A percentile compares a stretch with the other conserved stretches of the same genome.
phyloP scores from a whole-genome alignment of 2,888 invertebrate species.

The Lasioglossum leucozonium region DNA sequence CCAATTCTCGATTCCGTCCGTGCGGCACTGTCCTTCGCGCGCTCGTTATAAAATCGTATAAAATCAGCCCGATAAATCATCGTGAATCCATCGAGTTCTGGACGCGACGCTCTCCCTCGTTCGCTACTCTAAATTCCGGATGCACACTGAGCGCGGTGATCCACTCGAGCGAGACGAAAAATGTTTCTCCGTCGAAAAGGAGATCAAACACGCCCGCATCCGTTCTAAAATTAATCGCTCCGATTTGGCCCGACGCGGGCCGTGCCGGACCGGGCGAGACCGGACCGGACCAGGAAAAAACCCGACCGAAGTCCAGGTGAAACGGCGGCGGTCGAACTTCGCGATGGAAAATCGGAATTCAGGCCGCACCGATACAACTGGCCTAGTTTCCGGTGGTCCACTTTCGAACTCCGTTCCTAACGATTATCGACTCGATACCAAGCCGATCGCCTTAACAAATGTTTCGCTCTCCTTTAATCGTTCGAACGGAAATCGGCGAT shows the following conservation, averaged over 20 bases:
- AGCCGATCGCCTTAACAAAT: slow-evolving; percentile 8
- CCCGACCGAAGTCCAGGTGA: background rate
- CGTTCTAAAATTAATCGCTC: slow-evolving; percentile 38
- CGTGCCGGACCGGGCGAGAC: background rate
- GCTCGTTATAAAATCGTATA: background rate
- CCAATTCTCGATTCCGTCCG: too few relatives aligned
- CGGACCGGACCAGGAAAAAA: background rate
- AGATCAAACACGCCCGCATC: slow-evolving; percentile 19
- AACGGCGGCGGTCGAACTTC: background rate
- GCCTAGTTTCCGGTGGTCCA: slow-evolving; percentile 10
- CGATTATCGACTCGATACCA: background rate
- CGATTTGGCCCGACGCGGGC: background rate
- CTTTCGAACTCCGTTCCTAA: slow-evolving; percentile 1
- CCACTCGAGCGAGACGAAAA: slow-evolving; percentile 4
- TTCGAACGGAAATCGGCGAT: background rate
- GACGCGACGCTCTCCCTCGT: background rate
- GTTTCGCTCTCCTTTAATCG: background rate
- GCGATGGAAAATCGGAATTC: slow-evolving; percentile 15
- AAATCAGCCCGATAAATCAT: background rate
- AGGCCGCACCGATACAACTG: slow-evolving; percentile 20
- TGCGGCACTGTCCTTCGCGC: background rate
- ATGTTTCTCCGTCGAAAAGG: slow-evolving; percentile 29
- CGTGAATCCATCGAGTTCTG: background rate
- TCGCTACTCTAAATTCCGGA: background rate
- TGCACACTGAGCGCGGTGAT: background rate